Evolutionary conservation across 2,797 vertebrate species (phyloP), one percentile per base, ranked within the genome.

Genomic region (Emys orbicularis): DNA sequence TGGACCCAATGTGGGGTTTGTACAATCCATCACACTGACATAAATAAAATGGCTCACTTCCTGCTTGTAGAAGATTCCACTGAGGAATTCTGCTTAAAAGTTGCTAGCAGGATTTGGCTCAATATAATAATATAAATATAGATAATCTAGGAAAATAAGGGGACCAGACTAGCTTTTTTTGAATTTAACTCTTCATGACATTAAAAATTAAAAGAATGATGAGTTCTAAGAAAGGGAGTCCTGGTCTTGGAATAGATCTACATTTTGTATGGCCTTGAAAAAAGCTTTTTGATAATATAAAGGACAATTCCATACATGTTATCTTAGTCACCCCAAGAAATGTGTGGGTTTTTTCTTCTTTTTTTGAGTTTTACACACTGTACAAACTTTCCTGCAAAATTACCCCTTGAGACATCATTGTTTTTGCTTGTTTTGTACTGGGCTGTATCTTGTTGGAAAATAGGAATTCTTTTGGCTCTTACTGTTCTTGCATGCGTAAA

Each of bases 291-390:
- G 11, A 5, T 1, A 59, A 18, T 10, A 44, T 61, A 82, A 83
- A 79, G 79, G 5, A 0, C 12, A 44, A 84, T 80, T 84, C 86
- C 16, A 1, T 47, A 76, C 31, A 2, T 25, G 16, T 80, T 84
- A 80, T 19, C 86, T 76, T 34, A 81, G 6, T 57, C 0, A 1
- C 57, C 5, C 0, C 54, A 37, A 85, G 49, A 59, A 3, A 21
- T 34, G 31, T 54, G 56, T 86, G 83, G 2, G 3, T 10, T 87
- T 91, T 90, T 79, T 0, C 81, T 95, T 81, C 82, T 57, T 10
- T 44, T 44, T 76, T 44, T 27, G 44, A 79, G 6, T 65, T 50
- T 86, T 80, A 25, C 34, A 10, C 1, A 11, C 31, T 83, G 41
- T 56, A 25, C 86, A 90, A 91, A 21, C 2, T 1, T 84, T 95